These are phyloP conservation scores for Scomber colias DNA, from an alignment of 2,113 vertebrate species.

Conservation along the genomic window DNA sequence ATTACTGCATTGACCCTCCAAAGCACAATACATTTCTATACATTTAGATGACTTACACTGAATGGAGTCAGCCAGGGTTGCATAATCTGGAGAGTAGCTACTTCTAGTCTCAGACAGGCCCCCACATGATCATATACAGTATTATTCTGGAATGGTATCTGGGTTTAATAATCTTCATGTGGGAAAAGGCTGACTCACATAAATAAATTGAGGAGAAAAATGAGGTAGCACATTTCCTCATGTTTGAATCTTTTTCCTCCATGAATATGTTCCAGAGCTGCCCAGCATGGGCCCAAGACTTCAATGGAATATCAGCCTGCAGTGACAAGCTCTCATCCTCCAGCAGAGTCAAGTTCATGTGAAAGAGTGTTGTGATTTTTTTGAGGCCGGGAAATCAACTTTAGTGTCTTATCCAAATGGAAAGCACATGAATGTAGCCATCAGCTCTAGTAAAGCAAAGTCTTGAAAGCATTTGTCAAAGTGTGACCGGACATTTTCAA, in stretches of 20 bases:
- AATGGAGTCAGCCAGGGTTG: neutral
- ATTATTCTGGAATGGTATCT: slow-evolving; percentile 41
- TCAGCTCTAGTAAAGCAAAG: neutral
- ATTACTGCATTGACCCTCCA: too few relatives aligned
- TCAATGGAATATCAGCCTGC: slow-evolving; percentile 4
- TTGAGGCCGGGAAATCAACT: too few relatives aligned
- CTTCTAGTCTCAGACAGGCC: neutral
- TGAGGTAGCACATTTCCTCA: slow-evolving; percentile 52
- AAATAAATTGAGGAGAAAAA: slow-evolving; percentile 49
- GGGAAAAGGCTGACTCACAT: slow-evolving; percentile 43
- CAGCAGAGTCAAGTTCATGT: too few relatives aligned
- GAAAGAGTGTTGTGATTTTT: too few relatives aligned
- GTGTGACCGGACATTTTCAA: neutral
- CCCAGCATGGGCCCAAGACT: slow-evolving; percentile 31
- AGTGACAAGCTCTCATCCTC: too few relatives aligned
- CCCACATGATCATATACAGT: neutral
- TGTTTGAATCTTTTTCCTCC: slow-evolving; percentile 52
- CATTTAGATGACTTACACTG: neutral
- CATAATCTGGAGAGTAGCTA: neutral
- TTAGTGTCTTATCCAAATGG: too few relatives aligned
- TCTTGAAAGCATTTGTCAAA: slow-evolving; percentile 18
- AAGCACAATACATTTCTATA: too few relatives aligned
- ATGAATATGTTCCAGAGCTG: slow-evolving; percentile 49
- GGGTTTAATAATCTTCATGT: slow-evolving; percentile 56
- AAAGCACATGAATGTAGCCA: neutral